These are phyloP conservation scores for Tromatobia lineatoria DNA, from an alignment of 2,888 invertebrate species.

Conservation along the genomic window DNA sequence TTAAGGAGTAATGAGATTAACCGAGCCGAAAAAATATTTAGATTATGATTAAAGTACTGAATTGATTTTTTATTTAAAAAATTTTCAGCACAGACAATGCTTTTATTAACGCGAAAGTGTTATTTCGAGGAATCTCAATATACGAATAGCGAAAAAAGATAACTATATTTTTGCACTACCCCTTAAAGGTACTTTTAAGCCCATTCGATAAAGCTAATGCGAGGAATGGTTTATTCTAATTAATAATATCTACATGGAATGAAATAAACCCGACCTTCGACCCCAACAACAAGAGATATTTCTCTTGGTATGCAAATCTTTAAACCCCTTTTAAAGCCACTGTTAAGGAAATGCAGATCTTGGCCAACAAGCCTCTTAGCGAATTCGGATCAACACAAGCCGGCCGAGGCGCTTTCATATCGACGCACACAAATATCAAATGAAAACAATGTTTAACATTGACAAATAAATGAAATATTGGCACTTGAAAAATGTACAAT, in stretches of 20 bases:
- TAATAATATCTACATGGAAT: background rate
- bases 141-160: too few species aligned
- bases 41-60: too few species aligned
- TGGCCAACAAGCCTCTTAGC: background rate
- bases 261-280: background rate
- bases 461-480: background rate
- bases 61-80: too few species aligned
- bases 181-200: too few species aligned
- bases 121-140: too few species aligned
- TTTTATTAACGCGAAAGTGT: too few species aligned
- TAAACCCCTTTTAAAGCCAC: slow-evolving; percentile 26
- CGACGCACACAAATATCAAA: background rate
- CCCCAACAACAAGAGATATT: background rate
- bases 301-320: slow-evolving; percentile 29
- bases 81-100: too few species aligned
- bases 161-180: too few species aligned
- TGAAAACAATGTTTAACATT: background rate
- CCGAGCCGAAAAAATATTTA: too few species aligned
- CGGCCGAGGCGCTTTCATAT: background rate
- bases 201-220: background rate
- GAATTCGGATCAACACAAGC: background rate
- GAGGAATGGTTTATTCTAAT: background rate
- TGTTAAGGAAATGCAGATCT: background rate
- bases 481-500: background rate
- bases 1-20: too few species aligned